Conservation (phyloP, 2,113 vertebrate genomes). For the Litocranius walleri region DNA sequence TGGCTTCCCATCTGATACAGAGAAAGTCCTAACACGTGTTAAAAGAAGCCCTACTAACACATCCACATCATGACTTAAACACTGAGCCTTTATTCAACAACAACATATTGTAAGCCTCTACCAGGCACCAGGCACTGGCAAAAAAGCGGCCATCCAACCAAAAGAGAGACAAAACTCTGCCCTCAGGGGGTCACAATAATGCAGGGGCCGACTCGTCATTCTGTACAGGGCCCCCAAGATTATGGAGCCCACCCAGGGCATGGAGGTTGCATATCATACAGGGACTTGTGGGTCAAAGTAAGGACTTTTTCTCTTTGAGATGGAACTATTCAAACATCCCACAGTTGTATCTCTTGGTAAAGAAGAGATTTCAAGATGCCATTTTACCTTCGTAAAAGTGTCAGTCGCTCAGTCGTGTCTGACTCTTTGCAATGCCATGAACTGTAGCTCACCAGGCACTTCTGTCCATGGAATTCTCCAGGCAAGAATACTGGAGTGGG, state of each 20-base stretch:
- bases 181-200: not conserved
- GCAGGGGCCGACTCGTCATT: not conserved
- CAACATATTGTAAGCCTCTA: not conserved
- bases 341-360: not conserved
- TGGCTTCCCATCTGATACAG: not conserved
- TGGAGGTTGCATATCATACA: not conserved
- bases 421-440: not conserved
- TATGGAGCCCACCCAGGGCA: not conserved
- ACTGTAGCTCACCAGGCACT: not conserved
- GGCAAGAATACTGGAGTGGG: not conserved
- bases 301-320: not conserved
- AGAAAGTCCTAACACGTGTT: not conserved
- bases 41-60: not conserved
- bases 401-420: not conserved
- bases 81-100: not conserved
- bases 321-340: not conserved
- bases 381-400: not conserved
- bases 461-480: not conserved
- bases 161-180: not conserved
- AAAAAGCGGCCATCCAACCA: fast-evolving
- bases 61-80: not conserved
- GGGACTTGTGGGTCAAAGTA: not conserved
- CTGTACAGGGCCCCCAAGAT: not conserved
- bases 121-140: fast-evolving
- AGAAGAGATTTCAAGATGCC: not conserved